Conservation (phyloP, 2,113 vertebrate species). For the Girardinichthys multiradiatus region DNA sequence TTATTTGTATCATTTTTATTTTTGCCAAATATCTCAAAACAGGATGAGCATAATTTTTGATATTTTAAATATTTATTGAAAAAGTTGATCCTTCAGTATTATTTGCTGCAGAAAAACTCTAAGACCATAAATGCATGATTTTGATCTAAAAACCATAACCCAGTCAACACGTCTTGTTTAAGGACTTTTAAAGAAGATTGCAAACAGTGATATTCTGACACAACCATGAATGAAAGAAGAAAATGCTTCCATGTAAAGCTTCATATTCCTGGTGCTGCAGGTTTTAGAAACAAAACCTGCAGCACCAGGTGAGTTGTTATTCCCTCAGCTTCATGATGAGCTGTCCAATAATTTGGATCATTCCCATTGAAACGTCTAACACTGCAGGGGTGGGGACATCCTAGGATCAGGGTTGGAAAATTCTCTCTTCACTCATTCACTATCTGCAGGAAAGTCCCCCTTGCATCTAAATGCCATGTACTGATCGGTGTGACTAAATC, state of each 20-base stretch:
- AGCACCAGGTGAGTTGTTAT: no score
- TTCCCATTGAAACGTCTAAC: neutral
- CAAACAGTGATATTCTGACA: no score
- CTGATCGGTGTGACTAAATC: neutral
- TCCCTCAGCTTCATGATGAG: neutral
- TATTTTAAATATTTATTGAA: neutral
- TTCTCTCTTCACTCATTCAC: neutral
- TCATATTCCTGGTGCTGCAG: no score
- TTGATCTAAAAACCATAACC: no score
- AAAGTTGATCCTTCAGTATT: no score
- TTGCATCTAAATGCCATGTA: neutral
- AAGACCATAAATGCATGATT: no score
- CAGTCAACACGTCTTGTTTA: no score
- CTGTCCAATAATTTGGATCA: neutral
- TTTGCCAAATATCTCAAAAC: neutral
- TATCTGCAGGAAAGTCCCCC: neutral
- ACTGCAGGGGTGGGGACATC: neutral
- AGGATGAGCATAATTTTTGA: neutral
- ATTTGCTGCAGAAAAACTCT: no score
- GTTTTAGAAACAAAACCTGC: no score
- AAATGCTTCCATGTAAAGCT: no score
- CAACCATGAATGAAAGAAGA: no score
- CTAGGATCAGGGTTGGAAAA: neutral
- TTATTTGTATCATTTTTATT: neutral
- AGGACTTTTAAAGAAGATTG: no score